A percentile compares a stretch with the other conserved stretches of the same genome.
Evolutionary conservation across 92 coral and sea anemone species (phyloP).

Genomic region (Muricea muricata): DNA sequence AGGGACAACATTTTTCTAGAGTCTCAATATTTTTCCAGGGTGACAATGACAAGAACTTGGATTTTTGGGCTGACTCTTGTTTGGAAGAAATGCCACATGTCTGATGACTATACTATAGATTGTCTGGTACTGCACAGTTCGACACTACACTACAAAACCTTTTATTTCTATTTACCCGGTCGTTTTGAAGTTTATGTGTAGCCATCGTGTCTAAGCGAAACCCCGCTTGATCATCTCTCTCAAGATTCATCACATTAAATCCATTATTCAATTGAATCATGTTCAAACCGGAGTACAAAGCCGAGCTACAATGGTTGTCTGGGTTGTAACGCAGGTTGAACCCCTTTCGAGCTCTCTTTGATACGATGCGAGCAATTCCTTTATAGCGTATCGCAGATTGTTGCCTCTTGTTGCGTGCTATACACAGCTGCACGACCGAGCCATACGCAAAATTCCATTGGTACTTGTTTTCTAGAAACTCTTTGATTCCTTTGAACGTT

Average conservation of each 20-base stretch:
- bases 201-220: constrained; percentile 32
- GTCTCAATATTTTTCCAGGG: no score
- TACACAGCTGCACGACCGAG: constrained; percentile 73
- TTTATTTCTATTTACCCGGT: no score
- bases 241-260: constrained; percentile 43
- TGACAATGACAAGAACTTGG: no score
- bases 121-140: no score
- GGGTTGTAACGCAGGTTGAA: constrained; percentile 42
- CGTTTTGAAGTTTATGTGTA: constrained; percentile 38
- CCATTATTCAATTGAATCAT: constrained; percentile 33
- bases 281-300: constrained; percentile 48
- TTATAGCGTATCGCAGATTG: constrained; percentile 59
- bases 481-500: constrained; percentile 68
- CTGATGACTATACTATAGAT: no score
- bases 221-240: constrained; percentile 50
- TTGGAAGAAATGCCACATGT: no score
- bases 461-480: constrained; percentile 63
- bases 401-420: constrained; percentile 66
- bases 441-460: constrained; percentile 56
- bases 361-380: constrained; percentile 39
- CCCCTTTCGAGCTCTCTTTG: constrained; percentile 43
- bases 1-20: no score
- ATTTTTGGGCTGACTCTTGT: no score
- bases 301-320: constrained; percentile 48
- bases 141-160: no score